A percentile compares a stretch with the other conserved stretches of the same genome.
These are phyloP conservation scores for Gyrodactylus salaris DNA, from an alignment of 1,140 invertebrate genomes.

Conservation along the genomic window DNA sequence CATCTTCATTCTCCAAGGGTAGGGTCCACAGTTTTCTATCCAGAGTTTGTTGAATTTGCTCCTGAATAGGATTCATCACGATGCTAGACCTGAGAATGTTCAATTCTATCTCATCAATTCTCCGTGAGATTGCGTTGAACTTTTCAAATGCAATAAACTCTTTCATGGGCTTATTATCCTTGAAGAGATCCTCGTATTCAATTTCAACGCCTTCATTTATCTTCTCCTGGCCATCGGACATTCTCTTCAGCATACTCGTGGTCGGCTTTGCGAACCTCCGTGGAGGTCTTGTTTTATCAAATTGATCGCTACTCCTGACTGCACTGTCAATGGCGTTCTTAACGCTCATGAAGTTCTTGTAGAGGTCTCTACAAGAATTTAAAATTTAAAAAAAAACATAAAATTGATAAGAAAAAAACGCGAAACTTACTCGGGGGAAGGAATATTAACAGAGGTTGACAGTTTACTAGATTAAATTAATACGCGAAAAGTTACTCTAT, in stretches of 20 bases:
- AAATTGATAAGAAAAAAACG: too few relatives aligned
- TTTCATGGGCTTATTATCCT: not conserved
- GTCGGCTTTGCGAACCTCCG: not conserved
- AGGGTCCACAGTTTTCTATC: not conserved
- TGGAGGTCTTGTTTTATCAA: too few relatives aligned
- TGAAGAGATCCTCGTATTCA: not conserved
- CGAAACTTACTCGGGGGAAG: not conserved
- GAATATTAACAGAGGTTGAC: not conserved
- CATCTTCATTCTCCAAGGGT: not conserved
- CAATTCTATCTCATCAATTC: not conserved
- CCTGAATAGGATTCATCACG: not conserved
- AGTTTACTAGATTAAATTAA: not conserved
- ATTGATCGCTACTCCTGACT: not conserved
- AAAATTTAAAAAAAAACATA: too few relatives aligned
- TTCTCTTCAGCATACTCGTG: not conserved
- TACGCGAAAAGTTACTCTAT: too few relatives aligned
- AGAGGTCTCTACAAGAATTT: not conserved
- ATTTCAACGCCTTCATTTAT: not conserved
- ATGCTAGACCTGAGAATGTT: not conserved
- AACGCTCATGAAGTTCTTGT: not conserved
- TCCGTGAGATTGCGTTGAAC: not conserved
- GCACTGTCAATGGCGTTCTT: not conserved
- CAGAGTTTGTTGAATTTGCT: not conserved
- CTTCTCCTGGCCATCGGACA: not conserved
- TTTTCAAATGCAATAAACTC: not conserved